Conservation (phyloP, 2,888 invertebrate species). For the Eubasilissa splendida region DNA sequence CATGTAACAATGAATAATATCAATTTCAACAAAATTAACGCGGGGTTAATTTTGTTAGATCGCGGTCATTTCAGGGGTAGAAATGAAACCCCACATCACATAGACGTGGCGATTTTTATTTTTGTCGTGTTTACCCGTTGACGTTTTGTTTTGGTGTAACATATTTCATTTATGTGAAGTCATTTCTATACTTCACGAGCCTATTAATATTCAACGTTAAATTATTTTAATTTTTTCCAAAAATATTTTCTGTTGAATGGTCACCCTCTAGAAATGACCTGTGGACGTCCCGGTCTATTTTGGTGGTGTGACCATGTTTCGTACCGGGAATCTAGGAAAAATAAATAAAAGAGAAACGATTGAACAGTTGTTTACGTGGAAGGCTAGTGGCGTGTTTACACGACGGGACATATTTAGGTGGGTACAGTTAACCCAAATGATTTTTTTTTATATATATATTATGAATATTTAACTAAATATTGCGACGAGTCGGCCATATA, state of each 20-base stretch:
- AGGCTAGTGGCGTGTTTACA: slow-evolving; percentile 54
- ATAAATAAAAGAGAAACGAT: slow-evolving; percentile 47
- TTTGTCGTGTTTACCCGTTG: slow-evolving; percentile 6
- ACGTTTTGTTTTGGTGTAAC: background rate
- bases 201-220: background rate
- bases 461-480: too few species aligned
- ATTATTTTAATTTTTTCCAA: background rate
- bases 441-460: too few species aligned
- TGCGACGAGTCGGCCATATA: too few species aligned
- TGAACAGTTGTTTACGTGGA: slow-evolving; percentile 51
- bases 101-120: slow-evolving; percentile 51
- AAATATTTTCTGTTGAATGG: slow-evolving; percentile 1
- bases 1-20: too few species aligned
- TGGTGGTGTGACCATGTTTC: slow-evolving; percentile 52
- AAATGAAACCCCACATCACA: background rate
- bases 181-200: too few species aligned
- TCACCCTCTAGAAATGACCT: slow-evolving; percentile 43
- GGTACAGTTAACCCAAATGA: slow-evolving; percentile 48
- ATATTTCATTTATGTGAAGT: too few species aligned
- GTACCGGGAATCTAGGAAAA: slow-evolving; percentile 49
- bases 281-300: slow-evolving; percentile 52
- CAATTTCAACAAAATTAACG: too few species aligned
- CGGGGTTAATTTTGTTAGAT: background rate
- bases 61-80: background rate
- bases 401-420: slow-evolving; percentile 54